Evolutionary conservation across 2,797 vertebrate species (phyloP), one percentile per base, ranked within the genome.

Genomic region (Phoxinus dragarum): DNA sequence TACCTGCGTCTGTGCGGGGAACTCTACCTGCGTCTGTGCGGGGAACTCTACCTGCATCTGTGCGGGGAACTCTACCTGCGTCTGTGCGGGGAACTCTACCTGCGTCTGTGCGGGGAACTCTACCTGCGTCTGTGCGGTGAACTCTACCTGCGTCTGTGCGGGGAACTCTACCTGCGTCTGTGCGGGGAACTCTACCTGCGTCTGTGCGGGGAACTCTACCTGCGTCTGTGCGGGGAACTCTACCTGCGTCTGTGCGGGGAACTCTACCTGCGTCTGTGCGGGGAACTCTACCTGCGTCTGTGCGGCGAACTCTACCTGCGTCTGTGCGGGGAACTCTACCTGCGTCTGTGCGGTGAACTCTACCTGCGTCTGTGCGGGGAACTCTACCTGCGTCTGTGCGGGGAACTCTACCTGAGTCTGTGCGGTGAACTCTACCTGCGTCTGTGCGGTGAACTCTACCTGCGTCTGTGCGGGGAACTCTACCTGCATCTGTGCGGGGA

Each of bases 361-460:
- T 44, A 44, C 10, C 42, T 44, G 42, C 12, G 0, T 12, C 11
- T 1, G 3, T 44, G 3, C 96, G 95, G 74, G 42, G 10, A 44
- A 44, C 10, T 44, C 10, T 44, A 44, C 10, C 42, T 44, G 42
- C 12, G 0, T 12, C 11, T 1, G 3, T 44, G 3, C 96, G 95
- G 74, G n/a, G n/a, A n/a, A n/a, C n/a, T n/a, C n/a, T n/a, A n/a
- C n/a, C n/a, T n/a, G n/a, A n/a, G n/a, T n/a, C n/a, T n/a, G n/a
- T n/a, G n/a, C n/a, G 42, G 42, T 44, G 10, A 44, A 44, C 10
- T 44, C 10, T 44, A 44, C 10, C 42, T 44, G 42, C 12, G 0
- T 12, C 11, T 1, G 3, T 44, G 3, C 96, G 95, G 74, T 94
- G 95, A 44, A 44, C 10, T 44, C 10, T 44, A 44, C 10, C 42